Conservation (phyloP, 2,113 vertebrate genomes). For the Corythornis cristatus region DNA sequence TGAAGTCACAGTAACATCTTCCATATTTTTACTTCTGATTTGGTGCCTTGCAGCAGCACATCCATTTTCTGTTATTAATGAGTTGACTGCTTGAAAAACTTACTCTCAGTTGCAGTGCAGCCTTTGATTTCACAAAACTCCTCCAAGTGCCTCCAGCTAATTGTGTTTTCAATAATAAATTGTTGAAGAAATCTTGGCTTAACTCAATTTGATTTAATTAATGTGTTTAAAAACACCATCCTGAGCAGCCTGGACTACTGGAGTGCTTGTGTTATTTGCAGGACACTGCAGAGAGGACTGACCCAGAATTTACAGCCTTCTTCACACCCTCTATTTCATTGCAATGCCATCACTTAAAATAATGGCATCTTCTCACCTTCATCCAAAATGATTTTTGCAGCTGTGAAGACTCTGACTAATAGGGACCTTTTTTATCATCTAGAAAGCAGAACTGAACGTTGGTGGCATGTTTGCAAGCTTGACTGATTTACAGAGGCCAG, state of each 20-base stretch:
- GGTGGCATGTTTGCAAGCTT: background rate
- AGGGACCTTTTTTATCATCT: conserved; percentile 1
- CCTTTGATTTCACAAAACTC: conserved; percentile 70
- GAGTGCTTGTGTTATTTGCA: conserved; percentile 8
- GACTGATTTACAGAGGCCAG: background rate
- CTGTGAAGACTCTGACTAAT: conserved; percentile 11
- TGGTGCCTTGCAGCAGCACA: conserved; percentile 59
- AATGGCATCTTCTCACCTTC: conserved; percentile 24
- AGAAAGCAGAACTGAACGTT: conserved; percentile 1
- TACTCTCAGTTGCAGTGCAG: conserved; percentile 37
- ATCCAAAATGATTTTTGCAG: conserved; percentile 16
- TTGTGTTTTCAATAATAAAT: conserved; percentile 72
- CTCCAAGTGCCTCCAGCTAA: conserved; percentile 66
- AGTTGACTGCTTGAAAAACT: conserved; percentile 48
- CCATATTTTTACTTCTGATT: conserved; percentile 31
- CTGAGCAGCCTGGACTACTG: background rate
- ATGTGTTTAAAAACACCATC: conserved; percentile 35
- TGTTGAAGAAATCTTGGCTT: conserved; percentile 60
- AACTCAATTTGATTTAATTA: conserved; percentile 60
- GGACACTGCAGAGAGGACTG: conserved; percentile 7
- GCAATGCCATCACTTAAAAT: conserved; percentile 29
- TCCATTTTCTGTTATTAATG: conserved; percentile 65
- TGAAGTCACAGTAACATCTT: conserved; percentile 1
- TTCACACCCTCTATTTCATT: conserved; percentile 18
- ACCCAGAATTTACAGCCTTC: conserved; percentile 51